Base-by-base conservation (phyloP, 2,113 vertebrate genomes). In the Anseranas semipalmata region DNA sequence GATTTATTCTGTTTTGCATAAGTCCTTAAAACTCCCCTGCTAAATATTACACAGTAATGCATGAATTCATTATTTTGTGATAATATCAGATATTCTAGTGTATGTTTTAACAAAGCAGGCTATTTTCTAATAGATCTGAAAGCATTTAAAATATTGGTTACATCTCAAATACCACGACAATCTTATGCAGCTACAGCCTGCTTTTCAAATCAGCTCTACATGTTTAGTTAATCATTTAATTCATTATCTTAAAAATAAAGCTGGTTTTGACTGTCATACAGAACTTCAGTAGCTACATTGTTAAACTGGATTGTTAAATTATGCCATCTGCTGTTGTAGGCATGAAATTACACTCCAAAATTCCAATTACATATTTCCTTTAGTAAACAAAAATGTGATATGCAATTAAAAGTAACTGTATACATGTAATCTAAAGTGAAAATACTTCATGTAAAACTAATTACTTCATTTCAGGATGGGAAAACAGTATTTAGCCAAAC, bases 321-420 rank as follows among this genome's bases (percentile, higher is more conserved):
- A 39, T 89, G 97, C 96, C 97, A 97, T 71, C 97, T 97, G 92
- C 96, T 95, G 97, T 70, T 89, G 18, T 7, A 75, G 15, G 2
- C 8, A n/a, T 15, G 4, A 80, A 85, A 93, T 50, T 80, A 59
- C 88, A 93, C 12, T 1, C 25, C 39, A n/a, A 48, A 53, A 74
- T 17, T 88, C 35, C 18, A 72, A 52, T 22, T 3, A 4, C 1
- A 2, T 2, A 52, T 82, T 70, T 28, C 11, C 16, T n/a, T 85
- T 20, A 11, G 15, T 10, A 53, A 68, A 11, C 15, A 82, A 33
- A 76, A 63, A 37, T 2, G 9, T 0, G 1, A 53, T 11, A 50
- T 19, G 35, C 17, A 39, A 58, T 56, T 79, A 48, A 73, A 85
- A 68, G 53, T 21, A 85, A 68, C 10, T n/a, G 4, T 18, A 45